Evolutionary conservation across 2,888 invertebrate species (phyloP).

Genomic region (Allophyes oxyacanthae): DNA sequence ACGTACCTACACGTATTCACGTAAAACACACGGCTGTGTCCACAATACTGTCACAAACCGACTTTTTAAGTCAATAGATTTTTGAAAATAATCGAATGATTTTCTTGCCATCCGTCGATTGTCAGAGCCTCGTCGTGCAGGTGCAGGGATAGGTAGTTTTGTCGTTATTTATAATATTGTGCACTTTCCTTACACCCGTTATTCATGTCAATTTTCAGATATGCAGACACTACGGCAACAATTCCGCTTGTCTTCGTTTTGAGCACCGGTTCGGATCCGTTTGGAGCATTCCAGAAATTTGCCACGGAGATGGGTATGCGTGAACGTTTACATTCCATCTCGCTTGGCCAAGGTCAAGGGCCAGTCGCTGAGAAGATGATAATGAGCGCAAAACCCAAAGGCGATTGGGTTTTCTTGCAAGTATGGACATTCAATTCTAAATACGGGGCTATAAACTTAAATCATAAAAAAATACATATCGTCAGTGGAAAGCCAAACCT

Average conservation of each 20-base stretch:
- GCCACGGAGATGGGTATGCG: slow-evolving; percentile 93
- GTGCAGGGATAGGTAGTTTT: too few relatives aligned
- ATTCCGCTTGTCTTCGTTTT: slow-evolving; percentile 96
- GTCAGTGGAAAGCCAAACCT: too few relatives aligned
- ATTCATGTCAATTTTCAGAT: slow-evolving; percentile 88
- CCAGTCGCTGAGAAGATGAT: slow-evolving; percentile 95
- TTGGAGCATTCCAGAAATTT: slow-evolving; percentile 94
- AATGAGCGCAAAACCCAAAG: slow-evolving; percentile 91
- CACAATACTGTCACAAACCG: too few relatives aligned
- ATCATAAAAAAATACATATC: background rate
- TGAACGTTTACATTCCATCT: slow-evolving; percentile 93
- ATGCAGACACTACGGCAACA: slow-evolving; percentile 91
- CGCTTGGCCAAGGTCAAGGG: slow-evolving; percentile 97
- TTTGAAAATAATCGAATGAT: too few relatives aligned
- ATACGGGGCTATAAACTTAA: too few relatives aligned
- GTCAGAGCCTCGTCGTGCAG: too few relatives aligned
- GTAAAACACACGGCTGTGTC: too few relatives aligned
- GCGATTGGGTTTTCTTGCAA: slow-evolving; percentile 97
- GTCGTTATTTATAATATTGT: too few relatives aligned
- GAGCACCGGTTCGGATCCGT: slow-evolving; percentile 97
- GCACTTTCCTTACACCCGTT: too few relatives aligned
- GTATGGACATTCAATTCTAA: slow-evolving; percentile 75
- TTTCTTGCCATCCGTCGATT: too few relatives aligned
- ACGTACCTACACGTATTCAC: too few relatives aligned
- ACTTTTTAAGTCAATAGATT: too few relatives aligned